Evolutionary conservation across 2,888 invertebrate genomes (phyloP).

Genomic region (Trachelus troglodyta): DNA sequence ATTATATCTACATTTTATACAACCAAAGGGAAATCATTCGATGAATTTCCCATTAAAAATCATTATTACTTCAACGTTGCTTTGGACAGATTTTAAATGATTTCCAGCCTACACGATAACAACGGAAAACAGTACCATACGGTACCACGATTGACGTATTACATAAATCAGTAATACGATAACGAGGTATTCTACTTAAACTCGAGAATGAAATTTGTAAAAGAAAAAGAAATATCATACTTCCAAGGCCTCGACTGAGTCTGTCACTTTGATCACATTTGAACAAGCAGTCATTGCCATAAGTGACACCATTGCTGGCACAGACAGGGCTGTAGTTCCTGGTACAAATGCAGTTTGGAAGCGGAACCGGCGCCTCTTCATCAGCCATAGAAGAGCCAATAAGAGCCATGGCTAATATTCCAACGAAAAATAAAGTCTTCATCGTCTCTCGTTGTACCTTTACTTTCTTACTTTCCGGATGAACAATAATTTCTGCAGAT

Average conservation of each 20-base stretch:
- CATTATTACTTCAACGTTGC: neutral
- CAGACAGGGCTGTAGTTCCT: neutral
- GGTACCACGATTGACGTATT: neutral
- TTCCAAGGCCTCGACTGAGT: neutral
- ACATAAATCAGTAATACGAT: neutral
- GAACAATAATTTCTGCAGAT: neutral
- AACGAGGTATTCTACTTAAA: neutral
- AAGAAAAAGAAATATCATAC: neutral
- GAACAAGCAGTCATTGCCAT: neutral
- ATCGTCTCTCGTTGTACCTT: neutral
- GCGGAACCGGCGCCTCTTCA: neutral
- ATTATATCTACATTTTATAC: neutral
- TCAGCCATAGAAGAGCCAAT: neutral
- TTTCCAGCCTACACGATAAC: neutral
- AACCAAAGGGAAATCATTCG: no score
- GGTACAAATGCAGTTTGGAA: neutral
- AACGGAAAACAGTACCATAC: neutral
- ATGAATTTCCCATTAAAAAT: no score
- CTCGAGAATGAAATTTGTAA: neutral
- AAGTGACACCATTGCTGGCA: neutral
- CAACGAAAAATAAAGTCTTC: neutral
- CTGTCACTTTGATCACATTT: neutral
- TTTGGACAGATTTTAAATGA: neutral
- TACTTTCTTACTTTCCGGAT: neutral
- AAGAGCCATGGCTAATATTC: neutral